These are phyloP conservation scores for Acanthosoma haemorrhoidale DNA, from an alignment of 2,888 invertebrate genomes.

Conservation along the genomic window DNA sequence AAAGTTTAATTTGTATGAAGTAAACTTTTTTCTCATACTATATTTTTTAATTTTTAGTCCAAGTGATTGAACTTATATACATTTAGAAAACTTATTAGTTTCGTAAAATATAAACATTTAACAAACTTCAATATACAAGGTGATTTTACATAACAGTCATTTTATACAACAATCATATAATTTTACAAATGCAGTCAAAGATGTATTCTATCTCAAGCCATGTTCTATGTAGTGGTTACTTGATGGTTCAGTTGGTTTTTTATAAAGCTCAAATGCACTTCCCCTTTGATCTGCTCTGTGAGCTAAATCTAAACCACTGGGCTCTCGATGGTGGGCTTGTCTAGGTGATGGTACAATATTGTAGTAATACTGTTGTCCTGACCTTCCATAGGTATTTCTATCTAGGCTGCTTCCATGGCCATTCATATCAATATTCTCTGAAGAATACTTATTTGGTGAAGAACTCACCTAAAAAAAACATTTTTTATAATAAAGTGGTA, in stretches of 20 bases:
- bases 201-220: conserved; percentile 42
- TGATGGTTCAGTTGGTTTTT: conserved; percentile 64
- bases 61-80: background rate
- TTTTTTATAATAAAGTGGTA: no score
- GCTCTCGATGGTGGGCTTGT: conserved; percentile 46
- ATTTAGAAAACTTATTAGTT: background rate
- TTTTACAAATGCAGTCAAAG: background rate
- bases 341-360: conserved; percentile 46
- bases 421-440: conserved; percentile 40
- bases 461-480: conserved; percentile 40
- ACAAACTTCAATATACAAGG: background rate
- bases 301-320: conserved; percentile 58
- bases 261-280: conserved; percentile 90
- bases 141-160: background rate
- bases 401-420: conserved; percentile 51
- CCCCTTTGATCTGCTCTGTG: conserved; percentile 85
- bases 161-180: background rate
- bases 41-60: background rate
- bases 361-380: conserved; percentile 50
- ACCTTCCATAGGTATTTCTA: conserved; percentile 46
- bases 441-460: conserved; percentile 42
- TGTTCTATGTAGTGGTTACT: conserved; percentile 44
- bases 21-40: background rate
- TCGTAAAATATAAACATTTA: background rate
- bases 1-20: background rate